Evolutionary conservation across 2,113 vertebrate genomes (phyloP), one percentile per base, ranked within the genome.

Genomic region (Cyphomyrus plagiostoma): DNA sequence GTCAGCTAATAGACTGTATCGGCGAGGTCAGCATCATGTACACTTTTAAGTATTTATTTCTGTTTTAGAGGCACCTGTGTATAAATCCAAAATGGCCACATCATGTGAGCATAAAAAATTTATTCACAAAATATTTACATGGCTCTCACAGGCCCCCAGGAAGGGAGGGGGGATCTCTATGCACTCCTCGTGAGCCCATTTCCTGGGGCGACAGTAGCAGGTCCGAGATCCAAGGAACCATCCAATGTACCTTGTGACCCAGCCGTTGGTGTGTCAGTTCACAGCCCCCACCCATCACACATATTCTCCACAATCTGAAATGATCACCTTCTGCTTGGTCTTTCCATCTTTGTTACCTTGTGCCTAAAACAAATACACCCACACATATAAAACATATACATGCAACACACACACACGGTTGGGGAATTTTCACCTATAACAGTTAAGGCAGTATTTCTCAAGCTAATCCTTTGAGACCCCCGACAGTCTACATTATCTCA

Each of bases 301-400:
- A 30, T 96, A 97, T 93, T 99, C 98, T 88, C 98, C 98, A 2
- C 98, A 99, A 94, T 99, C 97, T 0, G 98, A 96, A 82, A 99
- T 97, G 88, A 99, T 98, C 91, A 99, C 96, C 92, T 99, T 99
- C 95, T 99, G 97, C 95, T 98, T 98, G 0, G 98, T 95, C 89
- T 99, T 99, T 89, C 98, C 97, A 0, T 99, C 98, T 89, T 99
- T 99, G 93, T 93, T 93, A 91, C 98, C 98, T 92, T 99, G 97
- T 91, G 97, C 98, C 98, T 99, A 11, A 23, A 85, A 1, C 2
- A 90, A 50, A 89, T 26, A 91, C 87, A 91, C n/a, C 1, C n/a
- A 89, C 42, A 74, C 0, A 30, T 66, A 62, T 11, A 70, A 26
- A 11, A 70, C 11, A 70, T 26, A 4, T 26, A 4, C 58, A 26